Base-by-base conservation (phyloP, 1,140 invertebrate species). In the Macrobrachium rosenbergii region DNA sequence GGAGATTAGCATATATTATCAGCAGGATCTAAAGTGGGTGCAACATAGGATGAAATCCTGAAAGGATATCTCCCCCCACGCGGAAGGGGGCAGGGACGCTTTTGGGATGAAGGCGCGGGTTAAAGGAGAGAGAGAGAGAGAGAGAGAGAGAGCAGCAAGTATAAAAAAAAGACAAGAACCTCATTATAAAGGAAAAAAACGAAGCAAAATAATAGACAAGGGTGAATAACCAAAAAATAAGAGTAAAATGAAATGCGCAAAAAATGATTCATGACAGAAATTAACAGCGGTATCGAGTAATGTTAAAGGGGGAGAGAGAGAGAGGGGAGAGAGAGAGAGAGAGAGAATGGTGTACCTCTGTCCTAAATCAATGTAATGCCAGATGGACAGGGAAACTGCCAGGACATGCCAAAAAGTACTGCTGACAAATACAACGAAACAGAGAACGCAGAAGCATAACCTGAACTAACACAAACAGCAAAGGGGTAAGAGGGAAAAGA, bases 251-350 rank as follows among this genome's bases (percentile, higher is more conserved):
- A 28, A 14, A 28, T 16, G 23, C 8, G 12, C 16, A 45, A 17
- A 75, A 19, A 10, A 45, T 17, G n/a, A n/a, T n/a, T n/a, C n/a
- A n/a, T n/a, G 23, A 10, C 19, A 28, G n/a, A 75, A 45, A 45
- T 8, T 14, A 72, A 45, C 17, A 10, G 45, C 14, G 72, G 23
- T 7, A 75, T 0, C 7, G 72, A 28, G 14, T 2, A 28, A 16
- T 2, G 72, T n/a, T 19, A n/a, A 19, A 21, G 52, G n/a, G 52
- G 59, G 76, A 78, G 52, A 78, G 52, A 59, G 52, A 78, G 76
- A 58, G 76, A 59, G 52, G 52, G 59, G 17, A 78, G 21, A 59
- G 76, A 78, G 76, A 52, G 76, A 78, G 76, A 78, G 76, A 78
- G 76, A 73, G 23, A 28, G 72, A 73, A 7, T 21, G 7, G 23